Percentiles rank a stretch among this genome's conserved stretches.
Evolutionary conservation across 2,888 invertebrate species (phyloP).

Genomic region (Liopterus haemorrhoidalis): DNA sequence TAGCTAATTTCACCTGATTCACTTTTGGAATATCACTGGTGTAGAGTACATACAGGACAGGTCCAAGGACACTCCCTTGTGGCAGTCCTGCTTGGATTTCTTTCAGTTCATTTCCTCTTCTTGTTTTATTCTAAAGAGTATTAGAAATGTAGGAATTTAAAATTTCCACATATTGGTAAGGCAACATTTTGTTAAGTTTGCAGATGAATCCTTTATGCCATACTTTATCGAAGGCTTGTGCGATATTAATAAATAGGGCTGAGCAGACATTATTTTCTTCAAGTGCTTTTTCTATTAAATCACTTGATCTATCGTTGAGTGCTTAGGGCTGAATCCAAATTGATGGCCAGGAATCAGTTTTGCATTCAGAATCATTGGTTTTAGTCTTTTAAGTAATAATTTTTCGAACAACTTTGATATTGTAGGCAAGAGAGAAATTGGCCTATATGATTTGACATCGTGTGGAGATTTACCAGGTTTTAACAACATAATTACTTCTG

Average conservation of each 20-base stretch:
- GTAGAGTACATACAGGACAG: slow-evolving; percentile 24
- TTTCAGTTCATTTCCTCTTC: slow-evolving; percentile 9
- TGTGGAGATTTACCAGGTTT: no score
- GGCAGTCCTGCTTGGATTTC: slow-evolving; percentile 13
- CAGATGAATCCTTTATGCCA: slow-evolving; percentile 27
- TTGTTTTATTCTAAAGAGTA: slow-evolving; percentile 19
- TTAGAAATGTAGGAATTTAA: no score
- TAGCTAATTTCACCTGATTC: slow-evolving; percentile 17
- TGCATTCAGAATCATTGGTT: slow-evolving; percentile 16
- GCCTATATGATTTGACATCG: slow-evolving; percentile 27
- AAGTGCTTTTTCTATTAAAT: slow-evolving; percentile 22
- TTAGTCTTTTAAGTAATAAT: slow-evolving; percentile 27
- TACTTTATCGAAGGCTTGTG: slow-evolving; percentile 30
- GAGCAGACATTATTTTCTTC: slow-evolving; percentile 23
- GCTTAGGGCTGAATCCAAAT: slow-evolving; percentile 28
- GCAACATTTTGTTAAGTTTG: slow-evolving; percentile 23
- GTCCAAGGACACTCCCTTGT: slow-evolving; percentile 4
- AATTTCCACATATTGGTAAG: no score
- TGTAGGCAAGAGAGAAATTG: slow-evolving; percentile 32
- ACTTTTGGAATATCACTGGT: slow-evolving; percentile 25
- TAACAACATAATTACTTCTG: slow-evolving; percentile 16
- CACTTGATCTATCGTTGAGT: slow-evolving; percentile 30
- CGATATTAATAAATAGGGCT: slow-evolving; percentile 22
- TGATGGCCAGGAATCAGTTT: slow-evolving; percentile 24
- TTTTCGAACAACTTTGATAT: slow-evolving; percentile 34